These are phyloP conservation scores for Leptarthrus brevirostris DNA, from an alignment of 2,888 invertebrate genomes.

Conservation along the genomic window DNA sequence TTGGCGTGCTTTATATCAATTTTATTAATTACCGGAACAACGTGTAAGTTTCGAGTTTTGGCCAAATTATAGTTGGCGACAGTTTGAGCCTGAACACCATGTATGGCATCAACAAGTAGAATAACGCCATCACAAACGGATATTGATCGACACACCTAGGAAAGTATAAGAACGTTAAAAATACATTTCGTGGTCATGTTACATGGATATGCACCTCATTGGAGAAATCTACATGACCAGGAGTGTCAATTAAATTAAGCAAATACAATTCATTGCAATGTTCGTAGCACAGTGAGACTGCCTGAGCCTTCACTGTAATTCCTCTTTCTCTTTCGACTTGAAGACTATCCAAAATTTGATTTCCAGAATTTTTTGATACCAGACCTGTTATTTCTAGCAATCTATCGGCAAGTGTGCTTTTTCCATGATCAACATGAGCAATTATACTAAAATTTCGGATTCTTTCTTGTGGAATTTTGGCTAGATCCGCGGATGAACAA, in stretches of 20 bases:
- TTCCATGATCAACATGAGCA: constrained; percentile 99
- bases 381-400: constrained; percentile 92
- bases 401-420: constrained; percentile 96
- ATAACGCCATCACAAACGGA: constrained; percentile 95
- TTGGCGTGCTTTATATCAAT: constrained; percentile 93
- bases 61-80: constrained; percentile 96
- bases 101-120: constrained; percentile 94
- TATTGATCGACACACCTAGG: constrained; percentile 83
- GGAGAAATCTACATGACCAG: constrained; percentile 97
- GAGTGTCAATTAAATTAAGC: constrained; percentile 96
- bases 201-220: constrained; percentile 78
- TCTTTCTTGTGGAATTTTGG: constrained; percentile 59
- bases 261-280: constrained; percentile 78
- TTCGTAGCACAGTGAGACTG: constrained; percentile 85
- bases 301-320: constrained; percentile 98
- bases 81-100: constrained; percentile 96
- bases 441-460: constrained; percentile 97
- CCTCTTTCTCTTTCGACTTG: constrained; percentile 95
- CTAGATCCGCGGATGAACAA: no score
- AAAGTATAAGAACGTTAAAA: no score
- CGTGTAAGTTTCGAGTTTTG: constrained; percentile 80
- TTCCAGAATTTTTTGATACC: constrained; percentile 74
- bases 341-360: constrained; percentile 81
- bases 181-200: neutral
- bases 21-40: constrained; percentile 96